Evolutionary conservation across 2,797 vertebrate genomes (phyloP).

Genomic region (Myripristis murdjan): DNA sequence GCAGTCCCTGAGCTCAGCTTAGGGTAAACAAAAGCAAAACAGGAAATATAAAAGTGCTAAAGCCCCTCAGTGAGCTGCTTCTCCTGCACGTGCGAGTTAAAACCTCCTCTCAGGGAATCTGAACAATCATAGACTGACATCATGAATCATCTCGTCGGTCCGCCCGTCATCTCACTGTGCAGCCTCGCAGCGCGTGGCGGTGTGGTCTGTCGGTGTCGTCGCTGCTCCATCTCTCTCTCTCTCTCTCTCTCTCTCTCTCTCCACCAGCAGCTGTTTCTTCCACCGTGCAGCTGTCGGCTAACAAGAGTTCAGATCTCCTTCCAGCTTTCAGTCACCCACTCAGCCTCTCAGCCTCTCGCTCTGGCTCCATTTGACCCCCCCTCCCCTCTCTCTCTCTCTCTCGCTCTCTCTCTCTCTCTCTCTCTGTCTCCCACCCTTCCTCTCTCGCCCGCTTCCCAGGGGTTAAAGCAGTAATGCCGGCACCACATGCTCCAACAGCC

Average conservation of each 20-base stretch:
- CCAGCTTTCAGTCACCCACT: conserved; percentile 55
- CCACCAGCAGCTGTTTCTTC: conserved; percentile 60
- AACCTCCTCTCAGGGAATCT: conserved; percentile 36
- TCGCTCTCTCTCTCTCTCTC: conserved; percentile 16
- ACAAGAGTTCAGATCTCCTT: conserved; percentile 64
- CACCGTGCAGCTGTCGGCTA: conserved; percentile 70
- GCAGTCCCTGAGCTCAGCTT: too few species aligned
- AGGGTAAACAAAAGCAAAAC: too few species aligned
- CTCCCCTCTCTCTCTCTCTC: not conserved
- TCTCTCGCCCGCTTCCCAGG: conserved; percentile 7
- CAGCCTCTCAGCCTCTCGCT: conserved; percentile 8
- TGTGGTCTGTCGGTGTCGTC: conserved; percentile 41
- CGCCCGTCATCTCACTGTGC: conserved; percentile 23
- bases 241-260: conserved; percentile 51
- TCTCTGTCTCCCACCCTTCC: too few species aligned
- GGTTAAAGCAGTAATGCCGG: conserved; percentile 29
- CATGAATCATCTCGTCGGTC: conserved; percentile 46
- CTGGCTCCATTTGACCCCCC: not conserved
- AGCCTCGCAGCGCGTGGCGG: conserved; percentile 53
- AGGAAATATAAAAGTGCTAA: not conserved
- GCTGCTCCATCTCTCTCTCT: conserved; percentile 50
- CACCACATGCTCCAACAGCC: conserved; percentile 68
- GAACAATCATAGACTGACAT: conserved; percentile 28
- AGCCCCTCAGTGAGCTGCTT: conserved; percentile 36
- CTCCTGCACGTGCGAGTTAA: conserved; percentile 7